phyloP scores from a whole-genome alignment of 2,113 vertebrate genomes.

The Procavia capensis region DNA sequence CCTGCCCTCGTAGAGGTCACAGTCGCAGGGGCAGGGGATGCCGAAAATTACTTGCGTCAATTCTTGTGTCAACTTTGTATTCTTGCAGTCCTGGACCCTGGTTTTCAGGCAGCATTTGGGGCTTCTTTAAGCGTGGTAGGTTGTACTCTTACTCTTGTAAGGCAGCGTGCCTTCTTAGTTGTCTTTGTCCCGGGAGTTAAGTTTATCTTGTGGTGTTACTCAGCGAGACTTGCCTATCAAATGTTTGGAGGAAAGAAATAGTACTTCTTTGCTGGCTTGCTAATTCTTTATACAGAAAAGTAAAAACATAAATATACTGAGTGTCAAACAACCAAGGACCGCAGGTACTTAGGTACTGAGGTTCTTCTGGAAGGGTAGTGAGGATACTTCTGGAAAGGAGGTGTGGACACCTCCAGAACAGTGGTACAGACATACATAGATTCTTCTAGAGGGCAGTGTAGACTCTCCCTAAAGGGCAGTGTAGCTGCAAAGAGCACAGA shows the following conservation, averaged over 20 bases:
- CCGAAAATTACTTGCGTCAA: neutral
- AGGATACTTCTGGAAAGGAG: too few species aligned
- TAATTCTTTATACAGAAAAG: neutral
- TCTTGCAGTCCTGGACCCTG: neutral
- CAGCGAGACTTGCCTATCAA: neutral
- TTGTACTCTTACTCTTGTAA: neutral
- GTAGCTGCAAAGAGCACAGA: neutral
- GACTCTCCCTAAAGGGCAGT: neutral
- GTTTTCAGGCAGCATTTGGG: neutral
- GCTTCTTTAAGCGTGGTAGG: too few species aligned
- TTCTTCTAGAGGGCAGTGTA: too few species aligned
- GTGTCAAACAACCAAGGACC: neutral
- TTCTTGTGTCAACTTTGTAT: neutral
- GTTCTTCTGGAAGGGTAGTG: neutral
- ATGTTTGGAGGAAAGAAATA: neutral
- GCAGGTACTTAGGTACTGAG: rapidly evolving
- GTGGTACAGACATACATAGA: too few species aligned
- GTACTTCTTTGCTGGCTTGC: neutral
- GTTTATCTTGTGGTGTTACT: neutral
- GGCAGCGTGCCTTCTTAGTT: neutral
- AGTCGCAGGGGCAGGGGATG: neutral
- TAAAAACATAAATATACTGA: neutral
- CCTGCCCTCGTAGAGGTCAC: neutral
- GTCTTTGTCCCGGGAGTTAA: neutral
- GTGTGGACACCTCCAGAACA: too few species aligned